Base-by-base conservation (phyloP, 2,888 invertebrate genomes). In the Chirona hameri region DNA sequence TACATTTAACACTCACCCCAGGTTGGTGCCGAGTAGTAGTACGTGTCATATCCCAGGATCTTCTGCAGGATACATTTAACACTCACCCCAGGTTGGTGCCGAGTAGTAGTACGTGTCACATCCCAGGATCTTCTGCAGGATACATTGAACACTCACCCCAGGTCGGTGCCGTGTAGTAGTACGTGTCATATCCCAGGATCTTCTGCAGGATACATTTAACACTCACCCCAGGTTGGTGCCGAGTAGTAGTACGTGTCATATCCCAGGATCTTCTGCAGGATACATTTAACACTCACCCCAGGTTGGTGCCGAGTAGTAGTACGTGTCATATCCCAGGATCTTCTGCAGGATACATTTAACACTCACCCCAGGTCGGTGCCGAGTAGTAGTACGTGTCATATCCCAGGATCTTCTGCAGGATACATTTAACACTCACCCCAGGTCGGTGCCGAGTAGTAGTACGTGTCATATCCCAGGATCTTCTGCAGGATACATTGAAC, bases 31-130 rank as follows among this genome's bases (percentile, higher is more conserved):
- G 98, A 97, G 85, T 94, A 94, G 89, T 97, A 98, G 79, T 89
- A 88, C 21, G 88, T 88, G 79, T 88, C 88, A 83, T 87, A 88
- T 0, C 88, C 88, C 31, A 90, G 86, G 39, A 93, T 91, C 79
- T 91, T 91, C 83, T 91, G 89, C 82, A 98, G 90, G 88, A 99
- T 39, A 39, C 39, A 39, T 39, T 5, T 5, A 39, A 31, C 21
- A 76, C 88, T 90, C 90, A 95, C 96, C 97, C 99, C 99, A 99
- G 15, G 99, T 97, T 31, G 99, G 99, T 86, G 91, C 91, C 5
- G 98, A 97, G 85, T 94, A 94, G 89, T 97, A 98, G 79, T 89
- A 88, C 21, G 88, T 88, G 79, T 88, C 88, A 83, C 87, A 88
- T 0, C 88, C 88, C 31, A 90, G 86, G 39, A 93, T 91, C 79